Percentiles rank a stretch among this genome's conserved stretches.
These are phyloP conservation scores for Strongylocentrotus purpuratus DNA, from an alignment of 35 echinoderm and acorn worm genomes.

Conservation along the genomic window DNA sequence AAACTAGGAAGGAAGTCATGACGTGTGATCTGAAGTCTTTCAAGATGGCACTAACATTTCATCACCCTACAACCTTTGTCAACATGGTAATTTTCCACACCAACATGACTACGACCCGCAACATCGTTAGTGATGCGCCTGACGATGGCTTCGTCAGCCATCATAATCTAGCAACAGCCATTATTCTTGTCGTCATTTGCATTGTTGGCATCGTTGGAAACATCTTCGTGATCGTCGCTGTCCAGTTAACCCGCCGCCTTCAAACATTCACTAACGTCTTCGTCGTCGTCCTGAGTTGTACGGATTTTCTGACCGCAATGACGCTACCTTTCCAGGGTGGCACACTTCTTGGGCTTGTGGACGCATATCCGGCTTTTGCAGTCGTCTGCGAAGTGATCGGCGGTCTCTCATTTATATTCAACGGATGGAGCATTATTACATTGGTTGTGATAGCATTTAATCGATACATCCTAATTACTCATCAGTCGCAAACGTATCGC, in stretches of 20 bases:
- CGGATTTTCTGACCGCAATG: constrained; percentile 47
- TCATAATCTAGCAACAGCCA: neutral
- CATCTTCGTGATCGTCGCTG: constrained; percentile 60
- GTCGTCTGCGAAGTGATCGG: constrained; percentile 24
- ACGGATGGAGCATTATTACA: constrained; percentile 30
- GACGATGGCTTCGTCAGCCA: neutral
- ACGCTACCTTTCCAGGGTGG: constrained; percentile 30
- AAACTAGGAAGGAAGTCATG: no score
- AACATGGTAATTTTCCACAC: neutral
- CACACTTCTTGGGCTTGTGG: constrained; percentile 3
- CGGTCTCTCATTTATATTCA: constrained; percentile 28
- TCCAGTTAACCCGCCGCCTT: constrained; percentile 39
- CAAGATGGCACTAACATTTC: neutral
- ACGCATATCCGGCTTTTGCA: neutral
- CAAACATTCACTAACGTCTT: constrained; percentile 66
- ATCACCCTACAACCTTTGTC: neutral
- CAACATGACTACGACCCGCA: neutral
- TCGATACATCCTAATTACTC: constrained; percentile 24
- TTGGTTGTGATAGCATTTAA: constrained; percentile 13
- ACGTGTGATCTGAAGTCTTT: no score
- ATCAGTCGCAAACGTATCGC: neutral
- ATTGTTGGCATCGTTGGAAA: constrained; percentile 67
- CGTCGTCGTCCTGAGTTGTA: constrained; percentile 56
- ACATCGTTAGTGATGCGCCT: neutral
- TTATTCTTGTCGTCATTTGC: neutral